Evolutionary conservation across 2,797 vertebrate genomes (phyloP), one percentile per base, ranked within the genome.

Genomic region (Chelon labrosus): DNA sequence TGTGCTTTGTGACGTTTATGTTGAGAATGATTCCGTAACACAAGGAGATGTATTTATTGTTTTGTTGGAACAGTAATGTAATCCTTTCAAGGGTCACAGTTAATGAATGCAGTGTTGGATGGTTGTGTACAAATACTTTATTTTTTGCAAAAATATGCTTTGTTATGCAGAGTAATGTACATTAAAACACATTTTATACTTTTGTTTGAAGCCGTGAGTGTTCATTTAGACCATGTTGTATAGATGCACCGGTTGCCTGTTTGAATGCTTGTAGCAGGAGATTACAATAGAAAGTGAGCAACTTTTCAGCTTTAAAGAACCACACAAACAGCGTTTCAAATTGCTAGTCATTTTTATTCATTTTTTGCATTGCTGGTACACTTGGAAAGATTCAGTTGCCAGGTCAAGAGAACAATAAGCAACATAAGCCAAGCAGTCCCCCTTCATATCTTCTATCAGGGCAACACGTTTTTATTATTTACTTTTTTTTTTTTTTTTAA

Each of bases 321-420:
- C 42, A 61, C 31, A 60, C 46, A 55, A 17, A 55, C n/a, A n/a
- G 3, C 20, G 0, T 63, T 75, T 73, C 53, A 10, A 87, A 91
- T 92, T 92, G 91, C 89, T 94, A 93, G 85, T 90, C 79, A 82
- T 91, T 94, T 94, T 93, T 93, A 89, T 94, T 94, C 49, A 62
- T 92, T 91, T 92, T 91, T 92, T 95, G 95, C 94, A 94, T 95
- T 92, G 94, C 95, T 96, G 94, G 94, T 95, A 95, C 93, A 96
- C 94, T 94, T 94, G 91, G 93, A 93, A 94, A 93, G 87, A 89
- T 91, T 94, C 91, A 91, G 93, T 94, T 93, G 92, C 93, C 93
- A 94, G 91, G 92, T 94, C 89, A 92, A 93, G 87, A 93, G 90
- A 95, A 95, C 93, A 92, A 92, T 86, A 95, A 95, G 92, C 95